Conservation (phyloP, 1,140 invertebrate genomes). For the Arion vulgaris region DNA sequence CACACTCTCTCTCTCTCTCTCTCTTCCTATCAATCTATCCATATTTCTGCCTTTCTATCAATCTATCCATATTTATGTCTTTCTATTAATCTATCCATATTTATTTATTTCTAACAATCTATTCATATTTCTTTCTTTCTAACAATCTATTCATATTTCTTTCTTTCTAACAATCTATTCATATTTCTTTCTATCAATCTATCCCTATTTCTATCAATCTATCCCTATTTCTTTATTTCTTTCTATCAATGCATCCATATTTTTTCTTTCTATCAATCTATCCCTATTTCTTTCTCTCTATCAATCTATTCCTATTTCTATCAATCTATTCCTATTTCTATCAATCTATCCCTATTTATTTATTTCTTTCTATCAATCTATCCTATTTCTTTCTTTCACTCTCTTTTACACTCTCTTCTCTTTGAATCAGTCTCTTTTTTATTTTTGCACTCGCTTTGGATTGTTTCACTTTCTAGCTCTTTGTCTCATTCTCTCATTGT, state of each 20-base stretch:
- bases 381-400: too few relatives aligned
- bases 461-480: not conserved
- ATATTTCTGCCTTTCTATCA: not conserved
- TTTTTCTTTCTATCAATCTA: not conserved
- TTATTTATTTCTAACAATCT: not conserved
- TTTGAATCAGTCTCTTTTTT: too few relatives aligned
- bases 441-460: too few relatives aligned
- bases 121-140: not conserved
- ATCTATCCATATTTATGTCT: not conserved
- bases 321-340: not conserved
- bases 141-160: not conserved
- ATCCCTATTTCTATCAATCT: not conserved
- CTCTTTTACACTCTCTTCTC: too few relatives aligned
- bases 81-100: not conserved
- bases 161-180: not conserved
- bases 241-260: not conserved
- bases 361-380: too few relatives aligned
- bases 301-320: not conserved
- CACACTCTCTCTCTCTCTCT: not conserved
- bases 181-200: not conserved
- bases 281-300: not conserved
- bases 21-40: not conserved
- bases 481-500: constrained; percentile 35
- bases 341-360: too few relatives aligned
- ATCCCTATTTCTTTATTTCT: not conserved